A percentile compares a stretch with the other conserved stretches of the same genome.
Conservation (phyloP, 2,888 invertebrate genomes). For the Parnassius orleans region DNA sequence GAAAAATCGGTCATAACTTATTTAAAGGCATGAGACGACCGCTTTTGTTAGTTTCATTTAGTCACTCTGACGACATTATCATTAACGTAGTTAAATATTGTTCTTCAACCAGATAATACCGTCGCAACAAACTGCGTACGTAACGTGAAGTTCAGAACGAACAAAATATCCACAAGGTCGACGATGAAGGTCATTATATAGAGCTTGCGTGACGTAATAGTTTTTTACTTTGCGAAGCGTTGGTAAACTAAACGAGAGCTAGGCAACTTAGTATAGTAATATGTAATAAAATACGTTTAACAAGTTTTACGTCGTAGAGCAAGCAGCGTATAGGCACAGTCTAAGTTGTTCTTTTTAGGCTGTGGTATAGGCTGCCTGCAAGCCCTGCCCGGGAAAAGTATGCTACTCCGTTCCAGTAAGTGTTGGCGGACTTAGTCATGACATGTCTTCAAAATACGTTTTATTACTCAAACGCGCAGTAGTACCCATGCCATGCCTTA, state of each 20-base stretch:
- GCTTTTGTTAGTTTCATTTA: constrained; percentile 21
- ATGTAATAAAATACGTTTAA: not conserved
- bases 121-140: constrained; percentile 1
- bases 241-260: not conserved
- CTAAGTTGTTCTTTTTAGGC: no score
- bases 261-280: not conserved
- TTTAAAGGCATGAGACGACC: constrained; percentile 22
- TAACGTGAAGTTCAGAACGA: constrained; percentile 7
- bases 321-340: no score
- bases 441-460: no score
- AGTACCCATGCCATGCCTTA: no score
- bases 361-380: no score
- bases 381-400: no score
- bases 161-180: constrained; percentile 18
- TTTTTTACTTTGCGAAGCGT: constrained; percentile 5
- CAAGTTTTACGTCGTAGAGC: no score
- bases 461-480: no score
- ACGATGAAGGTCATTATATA: constrained; percentile 15
- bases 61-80: constrained; percentile 27
- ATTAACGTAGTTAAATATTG: constrained; percentile 24
- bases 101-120: constrained; percentile 18
- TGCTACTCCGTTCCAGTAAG: no score
- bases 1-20: constrained; percentile 16
- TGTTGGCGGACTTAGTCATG: no score
- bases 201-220: constrained; percentile 14